A percentile compares a stretch with the other conserved stretches of the same genome.
These are phyloP conservation scores for Tipula unca DNA, from an alignment of 2,888 invertebrate genomes.

Conservation along the genomic window DNA sequence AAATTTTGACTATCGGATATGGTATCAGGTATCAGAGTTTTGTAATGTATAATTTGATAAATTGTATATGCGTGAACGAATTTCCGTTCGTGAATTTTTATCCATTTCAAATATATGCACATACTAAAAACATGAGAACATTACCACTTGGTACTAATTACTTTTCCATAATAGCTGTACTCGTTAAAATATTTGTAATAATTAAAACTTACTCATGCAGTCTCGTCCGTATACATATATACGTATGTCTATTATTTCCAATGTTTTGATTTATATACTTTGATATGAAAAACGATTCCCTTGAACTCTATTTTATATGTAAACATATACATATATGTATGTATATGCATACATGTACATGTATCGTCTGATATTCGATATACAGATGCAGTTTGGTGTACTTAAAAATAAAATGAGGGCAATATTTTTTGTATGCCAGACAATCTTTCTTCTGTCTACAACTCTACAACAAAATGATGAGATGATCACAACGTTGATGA, in stretches of 20 bases:
- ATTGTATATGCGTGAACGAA: no score
- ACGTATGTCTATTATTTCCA: background rate
- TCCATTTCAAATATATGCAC: no score
- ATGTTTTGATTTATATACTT: background rate
- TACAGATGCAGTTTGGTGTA: background rate
- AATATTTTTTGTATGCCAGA: background rate
- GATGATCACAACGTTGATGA: background rate
- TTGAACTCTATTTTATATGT: background rate
- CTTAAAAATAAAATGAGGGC: background rate
- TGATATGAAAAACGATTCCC: background rate
- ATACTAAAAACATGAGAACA: no score
- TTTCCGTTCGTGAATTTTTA: no score
- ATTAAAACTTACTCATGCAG: background rate
- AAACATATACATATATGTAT: no score
- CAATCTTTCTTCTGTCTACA: background rate
- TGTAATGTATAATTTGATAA: no score
- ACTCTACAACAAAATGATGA: background rate
- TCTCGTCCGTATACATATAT: background rate
- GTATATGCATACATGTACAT: no score
- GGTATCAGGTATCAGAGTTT: no score
- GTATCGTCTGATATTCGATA: background rate
- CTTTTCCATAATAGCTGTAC: background rate
- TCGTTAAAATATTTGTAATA: background rate
- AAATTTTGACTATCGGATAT: no score
- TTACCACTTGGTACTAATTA: background rate